Evolutionary conservation across 2,888 invertebrate species (phyloP).

Genomic region (Mesorhabditis spiculigera): DNA sequence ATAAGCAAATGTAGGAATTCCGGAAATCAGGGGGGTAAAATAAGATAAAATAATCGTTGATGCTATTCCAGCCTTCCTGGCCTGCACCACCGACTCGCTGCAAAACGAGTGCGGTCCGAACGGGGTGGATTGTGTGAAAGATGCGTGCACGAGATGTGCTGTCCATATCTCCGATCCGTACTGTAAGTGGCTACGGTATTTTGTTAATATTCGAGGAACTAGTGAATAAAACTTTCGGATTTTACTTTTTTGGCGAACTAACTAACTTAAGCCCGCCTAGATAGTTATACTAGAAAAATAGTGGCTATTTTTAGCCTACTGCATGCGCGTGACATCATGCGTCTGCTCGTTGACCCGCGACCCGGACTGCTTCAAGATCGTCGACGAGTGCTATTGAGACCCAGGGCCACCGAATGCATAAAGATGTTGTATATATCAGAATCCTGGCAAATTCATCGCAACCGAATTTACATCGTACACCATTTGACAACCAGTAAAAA

Average conservation of each 20-base stretch:
- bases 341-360: neutral
- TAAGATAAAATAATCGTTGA: too few species aligned
- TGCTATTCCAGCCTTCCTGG: neutral
- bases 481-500: too few species aligned
- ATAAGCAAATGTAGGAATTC: too few species aligned
- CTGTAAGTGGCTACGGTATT: neutral
- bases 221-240: too few species aligned
- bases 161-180: neutral
- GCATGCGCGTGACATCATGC: neutral
- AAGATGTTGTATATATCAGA: too few species aligned
- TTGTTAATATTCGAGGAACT: too few species aligned
- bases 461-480: too few species aligned
- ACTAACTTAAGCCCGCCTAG: too few species aligned
- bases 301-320: slow-evolving; percentile 1
- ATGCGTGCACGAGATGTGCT: neutral
- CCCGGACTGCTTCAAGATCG: neutral
- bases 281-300: neutral
- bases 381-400: slow-evolving; percentile 5
- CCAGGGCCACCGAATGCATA: too few species aligned
- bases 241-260: too few species aligned
- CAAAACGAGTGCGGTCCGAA: slow-evolving; percentile 2
- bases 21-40: too few species aligned
- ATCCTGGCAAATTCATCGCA: too few species aligned
- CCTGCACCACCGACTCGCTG: neutral
- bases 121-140: neutral